Conservation (phyloP, 2,797 vertebrate genomes). For the Pogonophryne albipinna region DNA sequence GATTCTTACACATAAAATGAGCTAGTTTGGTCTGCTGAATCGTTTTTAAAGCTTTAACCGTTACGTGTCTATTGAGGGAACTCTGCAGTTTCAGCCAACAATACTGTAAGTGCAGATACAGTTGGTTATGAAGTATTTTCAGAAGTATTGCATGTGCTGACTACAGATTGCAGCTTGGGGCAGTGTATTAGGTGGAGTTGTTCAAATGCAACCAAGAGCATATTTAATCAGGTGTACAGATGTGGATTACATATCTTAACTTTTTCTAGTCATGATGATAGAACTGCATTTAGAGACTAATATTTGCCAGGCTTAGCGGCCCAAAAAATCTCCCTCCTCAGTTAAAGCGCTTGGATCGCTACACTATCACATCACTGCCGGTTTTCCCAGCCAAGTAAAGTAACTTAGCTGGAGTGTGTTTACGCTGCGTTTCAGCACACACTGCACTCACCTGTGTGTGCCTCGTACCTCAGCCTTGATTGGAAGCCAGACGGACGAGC, state of each 20-base stretch:
- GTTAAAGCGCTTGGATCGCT: slow-evolving; percentile 32
- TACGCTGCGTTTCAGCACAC: background rate
- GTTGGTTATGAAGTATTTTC: slow-evolving; percentile 6
- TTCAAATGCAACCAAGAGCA: slow-evolving; percentile 5
- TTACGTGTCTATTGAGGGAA: slow-evolving; percentile 10
- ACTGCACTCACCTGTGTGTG: slow-evolving; percentile 32
- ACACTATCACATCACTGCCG: slow-evolving; percentile 33
- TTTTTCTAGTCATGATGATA: slow-evolving; percentile 7
- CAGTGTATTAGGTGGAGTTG: slow-evolving; percentile 6
- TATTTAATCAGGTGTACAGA: slow-evolving; percentile 4
- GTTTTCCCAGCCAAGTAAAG: slow-evolving; percentile 22
- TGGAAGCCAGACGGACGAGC: slow-evolving; percentile 38
- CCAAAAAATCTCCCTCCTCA: slow-evolving; percentile 17
- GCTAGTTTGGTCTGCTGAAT: background rate
- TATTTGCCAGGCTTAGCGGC: slow-evolving; percentile 12
- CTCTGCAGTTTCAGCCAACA: background rate
- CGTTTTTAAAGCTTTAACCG: slow-evolving; percentile 18
- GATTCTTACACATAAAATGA: background rate
- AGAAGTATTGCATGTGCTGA: background rate
- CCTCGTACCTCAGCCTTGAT: slow-evolving; percentile 31
- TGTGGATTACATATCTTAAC: slow-evolving; percentile 1
- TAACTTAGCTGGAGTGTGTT: slow-evolving; percentile 30
- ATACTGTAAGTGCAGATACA: slow-evolving; percentile 1
- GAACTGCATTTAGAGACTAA: slow-evolving; percentile 1
- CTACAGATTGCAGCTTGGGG: slow-evolving; percentile 17